phyloP scores from a whole-genome alignment of 2,888 invertebrate species.

The Deilephila elpenor region DNA sequence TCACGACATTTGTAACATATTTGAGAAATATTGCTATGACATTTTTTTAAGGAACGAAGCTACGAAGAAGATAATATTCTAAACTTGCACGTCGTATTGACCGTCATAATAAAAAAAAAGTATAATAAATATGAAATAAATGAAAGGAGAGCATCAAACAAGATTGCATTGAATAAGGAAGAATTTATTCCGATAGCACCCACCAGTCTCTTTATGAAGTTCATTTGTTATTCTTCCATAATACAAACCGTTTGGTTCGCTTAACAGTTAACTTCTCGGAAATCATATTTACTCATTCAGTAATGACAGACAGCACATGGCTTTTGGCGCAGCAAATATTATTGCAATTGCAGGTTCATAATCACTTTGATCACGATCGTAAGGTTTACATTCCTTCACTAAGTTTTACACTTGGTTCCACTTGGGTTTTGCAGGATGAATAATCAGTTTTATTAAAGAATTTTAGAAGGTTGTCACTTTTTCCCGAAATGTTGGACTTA shows the following conservation, averaged over 20 bases:
- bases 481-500: too few species aligned
- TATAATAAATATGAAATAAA: too few species aligned
- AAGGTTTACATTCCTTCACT: not conserved
- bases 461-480: too few species aligned
- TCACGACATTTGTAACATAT: not conserved
- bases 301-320: constrained; percentile 17
- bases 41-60: not conserved
- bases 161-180: too few species aligned
- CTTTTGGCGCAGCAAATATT: constrained; percentile 14
- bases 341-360: constrained; percentile 5
- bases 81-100: not conserved
- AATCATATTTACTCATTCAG: not conserved
- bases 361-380: not conserved
- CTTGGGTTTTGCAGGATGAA: not conserved
- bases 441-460: not conserved
- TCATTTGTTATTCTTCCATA: constrained; percentile 10
- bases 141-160: too few species aligned
- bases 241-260: not conserved
- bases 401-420: not conserved
- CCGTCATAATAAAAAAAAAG: too few species aligned
- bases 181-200: not conserved
- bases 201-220: constrained; percentile 2
- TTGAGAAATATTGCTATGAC: constrained; percentile 5
- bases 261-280: constrained; percentile 3
- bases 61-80: not conserved